Conservation (phyloP, 1,140 invertebrate species). For the Oncopeltus fasciatus region DNA sequence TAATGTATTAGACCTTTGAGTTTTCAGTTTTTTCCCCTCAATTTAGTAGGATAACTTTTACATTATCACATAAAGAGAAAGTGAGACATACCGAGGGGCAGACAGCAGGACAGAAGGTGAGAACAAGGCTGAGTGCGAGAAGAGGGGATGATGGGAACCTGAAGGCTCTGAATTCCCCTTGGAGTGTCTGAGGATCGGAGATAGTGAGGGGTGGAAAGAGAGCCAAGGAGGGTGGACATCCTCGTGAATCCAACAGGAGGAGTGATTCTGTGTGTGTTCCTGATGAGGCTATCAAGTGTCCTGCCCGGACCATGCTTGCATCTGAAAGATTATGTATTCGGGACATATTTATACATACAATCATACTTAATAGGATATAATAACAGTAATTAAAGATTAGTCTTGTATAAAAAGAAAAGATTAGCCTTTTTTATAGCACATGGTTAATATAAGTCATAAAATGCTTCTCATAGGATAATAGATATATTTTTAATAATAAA, state of each 20-base stretch:
- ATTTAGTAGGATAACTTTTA: not conserved
- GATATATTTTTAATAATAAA: no score
- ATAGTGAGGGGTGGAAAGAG: slow-evolving; percentile 37
- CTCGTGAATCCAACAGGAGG: slow-evolving; percentile 34
- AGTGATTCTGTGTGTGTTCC: slow-evolving; percentile 35
- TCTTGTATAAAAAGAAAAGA: no score
- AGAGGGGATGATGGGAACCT: slow-evolving; percentile 52
- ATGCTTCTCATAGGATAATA: no score
- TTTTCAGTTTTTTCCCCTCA: no score
- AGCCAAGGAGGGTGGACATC: slow-evolving; percentile 38
- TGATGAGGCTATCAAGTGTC: slow-evolving; percentile 38
- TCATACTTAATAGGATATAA: not conserved
- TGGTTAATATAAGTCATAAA: no score
- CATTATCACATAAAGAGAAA: not conserved
- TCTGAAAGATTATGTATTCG: slow-evolving; percentile 27
- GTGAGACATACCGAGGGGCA: slow-evolving; percentile 38
- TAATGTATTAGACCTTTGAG: no score
- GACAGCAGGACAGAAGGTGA: slow-evolving; percentile 46
- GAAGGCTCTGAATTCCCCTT: slow-evolving; percentile 43
- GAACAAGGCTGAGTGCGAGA: slow-evolving; percentile 49
- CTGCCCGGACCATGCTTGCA: slow-evolving; percentile 37
- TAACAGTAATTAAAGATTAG: not conserved
- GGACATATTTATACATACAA: not conserved
- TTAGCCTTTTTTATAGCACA: no score
- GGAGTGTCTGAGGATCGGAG: slow-evolving; percentile 30